Percentiles rank a stretch among this genome's conserved stretches.
phyloP scores from a whole-genome alignment of 2,888 invertebrate genomes.

The Eustalomyia histrio region DNA sequence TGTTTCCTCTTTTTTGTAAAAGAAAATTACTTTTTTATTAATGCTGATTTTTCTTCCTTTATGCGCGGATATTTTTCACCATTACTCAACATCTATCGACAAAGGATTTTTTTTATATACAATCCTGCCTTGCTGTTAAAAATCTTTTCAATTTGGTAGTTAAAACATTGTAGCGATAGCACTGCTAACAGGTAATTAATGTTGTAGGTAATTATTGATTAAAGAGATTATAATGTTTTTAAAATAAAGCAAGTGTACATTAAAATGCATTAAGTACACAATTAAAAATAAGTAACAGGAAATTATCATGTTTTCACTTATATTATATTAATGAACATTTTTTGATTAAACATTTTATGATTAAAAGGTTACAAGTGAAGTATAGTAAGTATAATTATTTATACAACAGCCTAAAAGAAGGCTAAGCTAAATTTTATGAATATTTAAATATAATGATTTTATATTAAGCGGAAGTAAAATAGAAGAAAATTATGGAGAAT shows the following conservation, averaged over 20 bases:
- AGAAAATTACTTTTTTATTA: conserved; percentile 36
- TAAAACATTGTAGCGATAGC: background rate
- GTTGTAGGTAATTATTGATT: conserved; percentile 59
- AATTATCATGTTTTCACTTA: background rate
- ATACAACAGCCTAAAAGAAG: conserved; percentile 16
- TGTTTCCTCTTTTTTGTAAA: conserved; percentile 5
- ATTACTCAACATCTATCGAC: background rate
- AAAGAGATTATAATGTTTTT: conserved; percentile 41
- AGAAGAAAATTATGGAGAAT: too few relatives aligned
- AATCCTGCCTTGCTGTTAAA: background rate
- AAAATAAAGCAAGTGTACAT: background rate
- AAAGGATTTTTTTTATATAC: background rate
- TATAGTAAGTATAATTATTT: conserved; percentile 26
- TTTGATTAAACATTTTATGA: conserved; percentile 8
- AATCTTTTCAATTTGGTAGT: background rate
- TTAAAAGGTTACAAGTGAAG: background rate
- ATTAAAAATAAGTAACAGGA: background rate
- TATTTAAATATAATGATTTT: background rate
- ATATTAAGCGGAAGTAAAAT: too few relatives aligned
- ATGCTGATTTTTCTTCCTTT: background rate
- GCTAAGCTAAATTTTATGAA: background rate
- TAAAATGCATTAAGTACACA: background rate
- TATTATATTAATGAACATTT: background rate
- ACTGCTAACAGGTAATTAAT: conserved; percentile 51
- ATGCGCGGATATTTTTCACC: background rate